These are phyloP conservation scores for Allolobophora icterica DNA, from an alignment of 2,888 invertebrate genomes.

Conservation along the genomic window DNA sequence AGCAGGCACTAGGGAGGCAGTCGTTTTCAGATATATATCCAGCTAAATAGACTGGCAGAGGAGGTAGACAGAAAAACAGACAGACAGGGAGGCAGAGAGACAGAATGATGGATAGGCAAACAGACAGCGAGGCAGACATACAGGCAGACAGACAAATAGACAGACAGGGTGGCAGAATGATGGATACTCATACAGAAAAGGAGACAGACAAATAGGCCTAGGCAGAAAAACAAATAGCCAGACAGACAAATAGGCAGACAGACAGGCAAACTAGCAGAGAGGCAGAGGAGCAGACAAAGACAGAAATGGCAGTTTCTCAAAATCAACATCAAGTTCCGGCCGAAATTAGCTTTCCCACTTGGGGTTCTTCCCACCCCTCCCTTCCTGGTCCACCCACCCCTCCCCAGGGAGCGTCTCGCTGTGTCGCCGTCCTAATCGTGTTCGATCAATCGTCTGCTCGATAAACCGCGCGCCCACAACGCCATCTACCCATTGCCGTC, in stretches of 20 bases:
- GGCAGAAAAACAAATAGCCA: not conserved
- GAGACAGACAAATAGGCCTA: not conserved
- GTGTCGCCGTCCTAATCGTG: not conserved
- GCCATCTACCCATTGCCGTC: not conserved
- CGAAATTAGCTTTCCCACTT: constrained; percentile 17
- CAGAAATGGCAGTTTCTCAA: not conserved
- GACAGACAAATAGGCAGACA: not conserved
- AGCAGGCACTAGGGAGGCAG: no score
- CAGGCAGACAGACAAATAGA: not conserved
- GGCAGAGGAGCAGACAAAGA: not conserved
- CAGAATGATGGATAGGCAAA: no score
- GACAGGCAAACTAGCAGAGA: not conserved
- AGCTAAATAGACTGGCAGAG: not conserved
- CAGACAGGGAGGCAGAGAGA: not conserved
- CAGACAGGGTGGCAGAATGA: not conserved
- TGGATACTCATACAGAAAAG: no score
- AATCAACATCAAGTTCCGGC: constrained; percentile 17
- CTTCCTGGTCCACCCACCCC: not conserved
- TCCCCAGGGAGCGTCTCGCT: not conserved
- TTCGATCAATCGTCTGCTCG: constrained; percentile 11
- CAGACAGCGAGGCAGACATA: no score
- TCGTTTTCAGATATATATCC: not conserved
- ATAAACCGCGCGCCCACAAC: constrained; percentile 6
- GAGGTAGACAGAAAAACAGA: not conserved
- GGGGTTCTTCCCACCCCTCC: not conserved